A percentile compares a stretch with the other conserved stretches of the same genome.
Conservation (phyloP, 2,888 invertebrate species). For the Branchellion lobata region DNA sequence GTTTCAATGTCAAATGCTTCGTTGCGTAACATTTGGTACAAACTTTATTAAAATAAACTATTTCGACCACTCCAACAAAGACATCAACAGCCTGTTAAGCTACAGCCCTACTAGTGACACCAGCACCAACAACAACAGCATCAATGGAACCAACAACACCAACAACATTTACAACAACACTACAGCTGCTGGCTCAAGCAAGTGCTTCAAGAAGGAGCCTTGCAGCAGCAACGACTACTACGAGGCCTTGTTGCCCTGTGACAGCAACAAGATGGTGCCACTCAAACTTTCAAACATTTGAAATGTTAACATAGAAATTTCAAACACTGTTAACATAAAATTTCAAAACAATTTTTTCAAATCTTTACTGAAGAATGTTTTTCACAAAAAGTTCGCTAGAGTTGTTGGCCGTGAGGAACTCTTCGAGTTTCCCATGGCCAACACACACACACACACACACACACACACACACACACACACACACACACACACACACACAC, state of each 20-base stretch:
- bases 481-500: slow-evolving; percentile 12
- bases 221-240: slow-evolving; percentile 65
- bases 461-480: slow-evolving; percentile 7
- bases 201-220: slow-evolving; percentile 63
- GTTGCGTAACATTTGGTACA: no score
- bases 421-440: neutral
- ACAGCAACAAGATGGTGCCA: slow-evolving; percentile 61
- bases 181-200: slow-evolving; percentile 62
- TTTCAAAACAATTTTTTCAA: neutral
- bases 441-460: neutral
- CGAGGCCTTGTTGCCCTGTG: slow-evolving; percentile 64
- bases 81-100: no score
- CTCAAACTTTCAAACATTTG: neutral
- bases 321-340: no score
- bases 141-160: no score
- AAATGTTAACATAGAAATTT: no score
- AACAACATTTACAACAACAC: neutral
- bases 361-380: neutral
- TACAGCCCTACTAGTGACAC: no score
- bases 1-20: no score
- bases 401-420: neutral
- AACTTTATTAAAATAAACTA: no score
- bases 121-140: no score
- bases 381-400: neutral
- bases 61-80: no score